Evolutionary conservation across 2,888 invertebrate genomes (phyloP).

Genomic region (Aproaerema taeniolella): DNA sequence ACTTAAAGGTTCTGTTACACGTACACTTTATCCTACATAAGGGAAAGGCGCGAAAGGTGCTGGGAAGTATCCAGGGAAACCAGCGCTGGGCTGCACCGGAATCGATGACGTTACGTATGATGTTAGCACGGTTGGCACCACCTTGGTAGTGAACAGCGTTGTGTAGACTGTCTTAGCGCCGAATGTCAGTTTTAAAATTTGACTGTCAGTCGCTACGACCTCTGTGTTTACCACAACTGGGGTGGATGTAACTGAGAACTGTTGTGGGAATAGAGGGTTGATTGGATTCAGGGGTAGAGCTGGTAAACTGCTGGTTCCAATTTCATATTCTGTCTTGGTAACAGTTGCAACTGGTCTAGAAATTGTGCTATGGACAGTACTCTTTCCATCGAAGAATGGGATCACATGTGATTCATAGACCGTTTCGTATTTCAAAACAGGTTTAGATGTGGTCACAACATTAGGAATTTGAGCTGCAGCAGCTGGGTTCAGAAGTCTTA

Average conservation of each 20-base stretch:
- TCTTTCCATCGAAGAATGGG: constrained; percentile 85
- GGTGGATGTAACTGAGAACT: constrained; percentile 86
- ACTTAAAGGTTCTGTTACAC: constrained; percentile 26
- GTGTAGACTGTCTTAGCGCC: constrained; percentile 94
- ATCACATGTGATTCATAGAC: constrained; percentile 90
- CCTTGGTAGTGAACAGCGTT: constrained; percentile 88
- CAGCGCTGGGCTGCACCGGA: constrained; percentile 83
- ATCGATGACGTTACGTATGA: constrained; percentile 89
- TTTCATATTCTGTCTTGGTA: constrained; percentile 87
- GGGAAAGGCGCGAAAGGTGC: constrained; percentile 86
- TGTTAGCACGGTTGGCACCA: constrained; percentile 90
- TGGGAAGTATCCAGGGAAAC: constrained; percentile 87
- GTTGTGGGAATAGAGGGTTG: constrained; percentile 78
- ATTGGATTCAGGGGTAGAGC: constrained; percentile 76
- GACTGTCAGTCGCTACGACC: constrained; percentile 87
- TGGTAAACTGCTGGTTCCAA: constrained; percentile 84
- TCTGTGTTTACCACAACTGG: constrained; percentile 88
- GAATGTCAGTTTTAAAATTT: constrained; percentile 90
- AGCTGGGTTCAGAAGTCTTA: constrained; percentile 83
- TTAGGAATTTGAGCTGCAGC: constrained; percentile 82
- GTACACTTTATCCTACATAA: constrained; percentile 80
- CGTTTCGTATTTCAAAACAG: constrained; percentile 85
- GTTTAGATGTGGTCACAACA: constrained; percentile 87
- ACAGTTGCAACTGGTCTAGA: constrained; percentile 87
- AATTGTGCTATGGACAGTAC: constrained; percentile 86